These are phyloP conservation scores for Drosophila maculinotata DNA, from an alignment of 2,888 invertebrate genomes.

Conservation along the genomic window DNA sequence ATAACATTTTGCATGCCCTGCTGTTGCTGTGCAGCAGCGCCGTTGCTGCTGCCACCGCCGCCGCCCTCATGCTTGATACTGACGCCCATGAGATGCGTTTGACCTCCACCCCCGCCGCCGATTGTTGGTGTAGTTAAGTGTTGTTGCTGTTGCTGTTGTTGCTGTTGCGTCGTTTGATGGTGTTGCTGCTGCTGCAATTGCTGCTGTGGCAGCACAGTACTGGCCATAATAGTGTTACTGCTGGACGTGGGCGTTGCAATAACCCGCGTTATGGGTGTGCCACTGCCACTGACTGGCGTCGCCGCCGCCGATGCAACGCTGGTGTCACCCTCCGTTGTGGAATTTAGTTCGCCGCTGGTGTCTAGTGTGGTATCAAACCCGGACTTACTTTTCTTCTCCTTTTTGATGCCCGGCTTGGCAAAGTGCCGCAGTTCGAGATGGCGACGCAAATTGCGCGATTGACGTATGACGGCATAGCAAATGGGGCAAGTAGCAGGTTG, in stretches of 20 bases:
- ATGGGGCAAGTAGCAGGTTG: constrained; percentile 88
- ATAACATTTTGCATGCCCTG: constrained; percentile 81
- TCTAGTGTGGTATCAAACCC: constrained; percentile 71
- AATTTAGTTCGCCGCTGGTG: constrained; percentile 59
- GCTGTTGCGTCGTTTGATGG: constrained; percentile 31
- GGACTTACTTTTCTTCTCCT: constrained; percentile 85
- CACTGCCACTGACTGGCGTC: constrained; percentile 37
- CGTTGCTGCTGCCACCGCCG: constrained; percentile 31
- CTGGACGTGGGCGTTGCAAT: constrained; percentile 49
- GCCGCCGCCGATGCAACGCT: constrained; percentile 39
- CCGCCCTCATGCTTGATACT: constrained; percentile 62
- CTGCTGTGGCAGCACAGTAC: constrained; percentile 66
- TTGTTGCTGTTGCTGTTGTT: constrained; percentile 45
- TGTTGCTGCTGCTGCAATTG: constrained; percentile 63
- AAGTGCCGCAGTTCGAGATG: constrained; percentile 86
- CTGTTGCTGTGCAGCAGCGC: constrained; percentile 55
- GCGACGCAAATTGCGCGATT: constrained; percentile 87
- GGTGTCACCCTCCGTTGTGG: constrained; percentile 61
- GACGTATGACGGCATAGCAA: constrained; percentile 87
- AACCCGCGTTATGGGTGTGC: constrained; percentile 53
- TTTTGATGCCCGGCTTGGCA: constrained; percentile 85
- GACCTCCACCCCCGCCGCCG: constrained; percentile 59
- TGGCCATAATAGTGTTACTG: constrained; percentile 63
- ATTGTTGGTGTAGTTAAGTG: constrained; percentile 65
- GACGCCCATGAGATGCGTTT: constrained; percentile 65